Evolutionary conservation across 2,888 invertebrate species (phyloP).

Genomic region (Dryococelus australis): DNA sequence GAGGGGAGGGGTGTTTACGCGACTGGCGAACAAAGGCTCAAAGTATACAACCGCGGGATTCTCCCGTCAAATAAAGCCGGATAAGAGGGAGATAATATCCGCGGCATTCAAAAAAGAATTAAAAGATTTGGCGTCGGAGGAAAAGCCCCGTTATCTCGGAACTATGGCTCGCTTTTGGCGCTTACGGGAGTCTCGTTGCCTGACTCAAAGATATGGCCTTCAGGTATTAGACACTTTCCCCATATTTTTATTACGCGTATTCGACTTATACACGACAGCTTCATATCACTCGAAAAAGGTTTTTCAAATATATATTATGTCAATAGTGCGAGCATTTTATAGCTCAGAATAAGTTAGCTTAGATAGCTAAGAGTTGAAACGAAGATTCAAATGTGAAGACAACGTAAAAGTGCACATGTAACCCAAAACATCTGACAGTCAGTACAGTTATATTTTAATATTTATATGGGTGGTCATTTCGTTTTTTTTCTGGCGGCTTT

Average conservation of each 20-base stretch:
- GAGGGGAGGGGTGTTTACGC: not conserved
- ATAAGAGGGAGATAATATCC: not conserved
- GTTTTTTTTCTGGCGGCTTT: too few species aligned
- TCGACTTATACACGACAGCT: not conserved
- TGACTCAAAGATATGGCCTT: not conserved
- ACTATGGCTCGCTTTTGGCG: not conserved
- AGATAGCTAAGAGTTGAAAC: too few species aligned
- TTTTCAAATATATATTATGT: too few species aligned
- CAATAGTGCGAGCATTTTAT: too few species aligned
- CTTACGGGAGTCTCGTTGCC: not conserved
- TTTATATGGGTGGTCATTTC: too few species aligned
- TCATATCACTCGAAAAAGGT: too few species aligned
- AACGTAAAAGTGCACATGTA: too few species aligned
- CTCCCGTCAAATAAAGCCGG: slow-evolving; percentile 1
- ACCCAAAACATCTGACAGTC: too few species aligned
- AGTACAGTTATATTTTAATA: too few species aligned
- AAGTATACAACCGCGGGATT: not conserved
- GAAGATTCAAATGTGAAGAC: too few species aligned
- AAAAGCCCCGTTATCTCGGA: not conserved
- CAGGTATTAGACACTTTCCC: not conserved
- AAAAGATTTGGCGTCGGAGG: not conserved
- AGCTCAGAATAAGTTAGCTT: too few species aligned
- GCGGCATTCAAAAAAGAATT: not conserved
- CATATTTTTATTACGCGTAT: not conserved
- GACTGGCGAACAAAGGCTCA: not conserved